phyloP scores from a whole-genome alignment of 2,888 invertebrate genomes.

The Emesis furor region DNA sequence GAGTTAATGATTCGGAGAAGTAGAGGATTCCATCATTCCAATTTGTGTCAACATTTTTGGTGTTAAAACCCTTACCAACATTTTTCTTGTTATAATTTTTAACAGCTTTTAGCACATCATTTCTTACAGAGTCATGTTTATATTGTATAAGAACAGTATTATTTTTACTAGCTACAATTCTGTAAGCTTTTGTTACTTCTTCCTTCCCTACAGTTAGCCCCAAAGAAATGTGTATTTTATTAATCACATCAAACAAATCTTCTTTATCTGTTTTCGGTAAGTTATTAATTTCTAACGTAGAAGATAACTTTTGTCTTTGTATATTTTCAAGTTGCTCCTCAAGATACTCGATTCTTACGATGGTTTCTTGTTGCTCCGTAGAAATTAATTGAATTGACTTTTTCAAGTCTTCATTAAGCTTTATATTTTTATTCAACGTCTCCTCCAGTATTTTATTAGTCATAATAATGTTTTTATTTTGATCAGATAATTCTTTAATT shows the following conservation, averaged over 20 bases:
- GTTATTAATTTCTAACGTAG: not conserved
- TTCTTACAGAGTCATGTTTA: not conserved
- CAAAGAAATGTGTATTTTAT: not conserved
- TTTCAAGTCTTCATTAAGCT: not conserved
- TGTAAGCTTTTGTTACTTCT: not conserved
- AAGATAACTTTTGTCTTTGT: not conserved
- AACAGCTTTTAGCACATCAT: not conserved
- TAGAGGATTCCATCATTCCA: not conserved
- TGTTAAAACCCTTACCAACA: not conserved
- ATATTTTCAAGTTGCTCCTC: not conserved
- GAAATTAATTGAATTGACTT: not conserved
- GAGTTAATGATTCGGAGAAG: not conserved
- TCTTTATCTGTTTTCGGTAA: not conserved
- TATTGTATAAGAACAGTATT: constrained; percentile 3
- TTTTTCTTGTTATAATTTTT: constrained; percentile 1
- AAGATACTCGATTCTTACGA: not conserved
- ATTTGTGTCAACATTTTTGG: not conserved
- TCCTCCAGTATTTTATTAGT: not conserved
- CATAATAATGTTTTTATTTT: not conserved
- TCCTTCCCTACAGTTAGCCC: not conserved
- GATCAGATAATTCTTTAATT: not conserved
- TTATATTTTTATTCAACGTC: not conserved
- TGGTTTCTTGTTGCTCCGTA: not conserved
- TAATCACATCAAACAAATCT: not conserved
- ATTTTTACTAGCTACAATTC: not conserved